Base-by-base conservation (phyloP, 1,140 invertebrate species). In the Drosophila sturtevanti region DNA sequence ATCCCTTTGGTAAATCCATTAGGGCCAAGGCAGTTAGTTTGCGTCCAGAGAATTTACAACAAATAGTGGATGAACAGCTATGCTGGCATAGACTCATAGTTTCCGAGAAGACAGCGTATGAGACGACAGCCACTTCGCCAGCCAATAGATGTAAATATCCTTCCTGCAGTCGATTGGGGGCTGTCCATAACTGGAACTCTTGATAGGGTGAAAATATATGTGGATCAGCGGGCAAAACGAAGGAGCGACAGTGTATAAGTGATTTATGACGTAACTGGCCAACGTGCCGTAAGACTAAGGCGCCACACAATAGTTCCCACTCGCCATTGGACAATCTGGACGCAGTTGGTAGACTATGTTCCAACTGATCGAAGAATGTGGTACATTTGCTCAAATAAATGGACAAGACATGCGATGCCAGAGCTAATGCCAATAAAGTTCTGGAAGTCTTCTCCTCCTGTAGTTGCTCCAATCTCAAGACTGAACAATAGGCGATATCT, bases 341-440 rank as follows among this genome's bases (percentile, higher is more conserved):
- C 16, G 79, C 62, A 11, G 70, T 60, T 3, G 81, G 80, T 73
- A 86, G 67, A 56, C 70, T 72, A 35, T 66, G 71, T 51, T 86
- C 81, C 55, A 86, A 60, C n/a, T 80, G 70, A 22, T 86, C 81
- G 18, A 86, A 86, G 44, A 86, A 86, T 37, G 63, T 79, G 31
- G 81, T 86, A 35, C 80, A 86, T 41, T 86, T 82, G 64, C 64
- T 72, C 21, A 86, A 63, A 63, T 86, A 86, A 21, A 86, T 86
- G 44, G 81, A 70, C 44, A 86, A 22, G 31, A 82, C 68, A 22
- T 86, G 81, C 14, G 79, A 63, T 27, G 72, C 58, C 14, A 86
- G 64, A 21, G 81, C 81, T 38, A 82, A 38, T 2, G 80, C 66
- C 16, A 74, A 54, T 12, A 74, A 61, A 4, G 69, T 82, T n/a